These are phyloP conservation scores for Pentalonia nigronervosa DNA, from an alignment of 1,140 invertebrate species.

Conservation along the genomic window DNA sequence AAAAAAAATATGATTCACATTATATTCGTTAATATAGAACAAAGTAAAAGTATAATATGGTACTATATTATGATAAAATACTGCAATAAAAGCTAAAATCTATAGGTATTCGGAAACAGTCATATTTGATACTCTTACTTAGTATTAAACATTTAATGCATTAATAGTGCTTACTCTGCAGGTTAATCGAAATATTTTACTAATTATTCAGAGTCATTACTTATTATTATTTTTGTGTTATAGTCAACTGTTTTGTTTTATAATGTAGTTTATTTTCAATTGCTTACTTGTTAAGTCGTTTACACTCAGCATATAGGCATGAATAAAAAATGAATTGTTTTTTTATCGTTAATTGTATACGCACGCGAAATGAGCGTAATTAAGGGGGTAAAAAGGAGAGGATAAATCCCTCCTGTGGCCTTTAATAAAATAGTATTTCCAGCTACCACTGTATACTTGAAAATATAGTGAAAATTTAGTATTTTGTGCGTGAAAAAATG, in stretches of 20 bases:
- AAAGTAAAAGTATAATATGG: background rate
- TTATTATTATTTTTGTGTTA: background rate
- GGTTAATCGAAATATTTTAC: background rate
- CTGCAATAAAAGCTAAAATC: background rate
- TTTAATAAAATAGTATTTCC: no score
- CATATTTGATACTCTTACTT: background rate
- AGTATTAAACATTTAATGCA: background rate
- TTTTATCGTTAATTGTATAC: background rate
- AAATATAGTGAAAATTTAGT: no score
- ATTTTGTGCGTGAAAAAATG: no score
- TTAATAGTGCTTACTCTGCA: background rate
- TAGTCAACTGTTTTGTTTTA: background rate
- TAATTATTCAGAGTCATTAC: background rate
- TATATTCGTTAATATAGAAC: background rate
- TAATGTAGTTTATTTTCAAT: background rate
- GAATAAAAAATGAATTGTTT: background rate
- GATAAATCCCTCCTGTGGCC: no score
- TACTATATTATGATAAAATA: background rate
- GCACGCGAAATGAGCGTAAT: no score
- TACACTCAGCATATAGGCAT: background rate
- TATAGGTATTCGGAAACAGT: background rate
- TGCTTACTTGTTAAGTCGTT: background rate
- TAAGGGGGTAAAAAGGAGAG: no score
- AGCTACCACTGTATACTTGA: no score
- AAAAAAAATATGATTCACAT: background rate